phyloP scores from a whole-genome alignment of 2,888 invertebrate species.

The Gnatocerus cornutus region DNA sequence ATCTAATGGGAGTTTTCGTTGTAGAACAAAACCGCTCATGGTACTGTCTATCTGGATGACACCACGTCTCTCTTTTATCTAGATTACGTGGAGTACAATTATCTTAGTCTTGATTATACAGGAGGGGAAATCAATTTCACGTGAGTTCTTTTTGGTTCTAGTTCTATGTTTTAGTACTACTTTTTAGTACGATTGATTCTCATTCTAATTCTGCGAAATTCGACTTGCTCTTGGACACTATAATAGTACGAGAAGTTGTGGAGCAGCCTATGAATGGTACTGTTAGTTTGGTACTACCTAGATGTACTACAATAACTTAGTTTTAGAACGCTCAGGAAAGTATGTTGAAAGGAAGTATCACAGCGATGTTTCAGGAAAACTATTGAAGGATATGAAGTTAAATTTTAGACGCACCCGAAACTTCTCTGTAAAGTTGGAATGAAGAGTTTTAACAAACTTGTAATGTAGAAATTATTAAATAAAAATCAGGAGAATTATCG shows the following conservation, averaged over 20 bases:
- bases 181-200: neutral
- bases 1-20: neutral
- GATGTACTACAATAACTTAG: neutral
- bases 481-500: no score
- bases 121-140: constrained; percentile 4
- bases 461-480: no score
- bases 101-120: constrained; percentile 19
- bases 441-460: no score
- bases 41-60: constrained; percentile 32
- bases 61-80: constrained; percentile 6
- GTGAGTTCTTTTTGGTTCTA: neutral
- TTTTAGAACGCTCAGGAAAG: neutral
- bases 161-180: no score
- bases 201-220: constrained; percentile 5
- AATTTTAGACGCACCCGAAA: constrained; percentile 1
- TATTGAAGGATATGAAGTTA: constrained; percentile 14
- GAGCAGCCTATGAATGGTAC: neutral
- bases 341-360: constrained; percentile 4
- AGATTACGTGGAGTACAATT: constrained; percentile 24
- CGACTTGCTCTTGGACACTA: constrained; percentile 15
- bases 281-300: neutral
- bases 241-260: neutral
- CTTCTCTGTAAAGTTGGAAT: neutral
- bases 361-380: constrained; percentile 7
- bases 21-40: constrained; percentile 22